Evolutionary conservation across 2,113 vertebrate species (phyloP).

Genomic region (Apus apus): DNA sequence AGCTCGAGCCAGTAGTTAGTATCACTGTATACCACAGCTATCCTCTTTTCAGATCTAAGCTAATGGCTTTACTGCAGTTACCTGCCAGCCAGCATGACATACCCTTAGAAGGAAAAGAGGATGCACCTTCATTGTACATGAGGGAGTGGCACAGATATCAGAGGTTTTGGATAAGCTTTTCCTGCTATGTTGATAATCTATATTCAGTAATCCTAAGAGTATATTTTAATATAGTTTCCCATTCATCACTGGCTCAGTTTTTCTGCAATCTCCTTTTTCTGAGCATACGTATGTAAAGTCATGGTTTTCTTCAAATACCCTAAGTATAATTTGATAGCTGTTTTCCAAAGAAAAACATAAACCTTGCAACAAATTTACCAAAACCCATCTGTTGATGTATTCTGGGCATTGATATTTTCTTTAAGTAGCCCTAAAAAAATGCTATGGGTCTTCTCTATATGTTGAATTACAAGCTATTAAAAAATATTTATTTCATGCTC

Average conservation of each 20-base stretch:
- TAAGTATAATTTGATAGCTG: background rate
- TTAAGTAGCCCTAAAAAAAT: background rate
- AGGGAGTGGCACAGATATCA: no score
- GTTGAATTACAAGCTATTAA: background rate
- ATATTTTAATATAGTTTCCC: background rate
- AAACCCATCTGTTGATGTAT: background rate
- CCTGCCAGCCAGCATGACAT: fast-evolving
- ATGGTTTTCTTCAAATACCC: background rate
- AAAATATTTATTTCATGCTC: background rate
- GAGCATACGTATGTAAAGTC: fast-evolving
- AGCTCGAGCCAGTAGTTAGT: fast-evolving
- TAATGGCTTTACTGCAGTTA: background rate
- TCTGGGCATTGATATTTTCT: background rate
- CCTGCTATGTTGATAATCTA: background rate
- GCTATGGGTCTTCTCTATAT: background rate
- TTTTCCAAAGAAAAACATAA: background rate
- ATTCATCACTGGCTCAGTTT: background rate
- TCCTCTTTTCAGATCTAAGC: background rate
- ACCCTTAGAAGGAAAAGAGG: background rate
- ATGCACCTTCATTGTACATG: fast-evolving
- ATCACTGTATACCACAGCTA: background rate
- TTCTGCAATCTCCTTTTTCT: background rate
- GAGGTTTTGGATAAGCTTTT: background rate
- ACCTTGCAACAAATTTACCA: background rate
- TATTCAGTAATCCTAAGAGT: background rate